Conservation (phyloP, 1,140 invertebrate species). For the Plectus sambesii region DNA sequence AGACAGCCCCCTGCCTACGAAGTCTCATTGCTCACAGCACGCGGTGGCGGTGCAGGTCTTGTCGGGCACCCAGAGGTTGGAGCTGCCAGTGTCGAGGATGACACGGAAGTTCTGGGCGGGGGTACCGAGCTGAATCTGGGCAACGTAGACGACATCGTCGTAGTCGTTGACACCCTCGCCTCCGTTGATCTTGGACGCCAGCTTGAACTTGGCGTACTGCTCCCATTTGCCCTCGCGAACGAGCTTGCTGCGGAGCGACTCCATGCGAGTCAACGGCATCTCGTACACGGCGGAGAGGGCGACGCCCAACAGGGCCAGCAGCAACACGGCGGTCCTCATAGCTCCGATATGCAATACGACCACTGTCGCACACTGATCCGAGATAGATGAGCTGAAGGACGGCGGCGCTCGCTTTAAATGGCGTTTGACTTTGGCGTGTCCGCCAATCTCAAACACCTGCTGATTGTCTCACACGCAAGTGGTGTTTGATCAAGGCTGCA, state of each 20-base stretch:
- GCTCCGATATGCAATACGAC: no score
- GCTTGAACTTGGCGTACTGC: no score
- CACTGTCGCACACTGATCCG: no score
- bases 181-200: no score
- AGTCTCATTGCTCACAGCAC: slow-evolving; percentile 24
- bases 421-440: no score
- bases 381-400: no score
- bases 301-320: slow-evolving; percentile 18
- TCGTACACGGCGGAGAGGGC: slow-evolving; percentile 12
- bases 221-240: slow-evolving; percentile 20
- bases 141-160: slow-evolving; percentile 34
- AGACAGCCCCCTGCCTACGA: slow-evolving; percentile 19
- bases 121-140: slow-evolving; percentile 29
- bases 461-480: no score
- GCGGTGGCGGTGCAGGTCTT: slow-evolving; percentile 22
- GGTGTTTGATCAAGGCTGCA: no score
- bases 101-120: slow-evolving; percentile 29
- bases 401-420: no score
- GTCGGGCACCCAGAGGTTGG: slow-evolving; percentile 34
- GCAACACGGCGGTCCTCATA: slow-evolving; percentile 20
- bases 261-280: slow-evolving; percentile 8
- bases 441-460: no score
- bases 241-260: slow-evolving; percentile 15
- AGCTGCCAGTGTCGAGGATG: slow-evolving; percentile 30
- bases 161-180: no score